Base-by-base conservation (phyloP, 2,797 vertebrate species). In the Rhabdophis nuchalis region DNA sequence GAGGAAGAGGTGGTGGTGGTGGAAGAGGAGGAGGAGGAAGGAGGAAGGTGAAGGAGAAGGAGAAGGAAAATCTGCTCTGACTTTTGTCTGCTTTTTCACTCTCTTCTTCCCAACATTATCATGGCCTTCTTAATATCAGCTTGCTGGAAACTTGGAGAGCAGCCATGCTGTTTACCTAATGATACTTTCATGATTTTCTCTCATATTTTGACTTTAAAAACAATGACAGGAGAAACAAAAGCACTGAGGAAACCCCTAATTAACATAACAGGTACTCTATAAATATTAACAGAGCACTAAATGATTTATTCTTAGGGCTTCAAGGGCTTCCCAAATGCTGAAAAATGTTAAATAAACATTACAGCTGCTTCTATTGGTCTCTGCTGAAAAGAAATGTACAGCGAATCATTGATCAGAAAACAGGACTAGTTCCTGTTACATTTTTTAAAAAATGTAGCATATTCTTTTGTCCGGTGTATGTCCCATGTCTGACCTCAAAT, bases 271-370 rank as follows among this genome's bases (percentile, higher is more conserved):
- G 36, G n/a, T 29, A 77, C 72, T 85, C 52, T 92, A 86, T 92
- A 77, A 90, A 90, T 92, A 92, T 90, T 92, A 92, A 90, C 85
- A 86, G 7, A 53, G 20, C n/a, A 8, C 53, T 90, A 90, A 90
- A 92, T 92, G 82, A 90, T 92, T 90, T 57, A 90, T 92, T 85
- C 85, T 52, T 54, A 92, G 32, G 85, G 85, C 53, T 61, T 92
- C 61, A 56, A 87, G 60, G 92, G 57, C 53, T 72, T 87, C 25
- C 13, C 9, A 87, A 72, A 90, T 90, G 20, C 54, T 56, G 32
- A 25, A 14, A 90, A 86, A 41, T 46, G 50, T 92, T 87, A 87
- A 61, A 86, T 90, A 87, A 92, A 90, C 85, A 87, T 72, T 29
- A 58, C 36, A 86, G 60, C 8, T 77, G 85, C 12, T 90, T 87